Evolutionary conservation across 64 coral and sea anemone genomes (phyloP), one percentile per base, ranked within the genome.

Genomic region (Dendrophyllia cribrosa): DNA sequence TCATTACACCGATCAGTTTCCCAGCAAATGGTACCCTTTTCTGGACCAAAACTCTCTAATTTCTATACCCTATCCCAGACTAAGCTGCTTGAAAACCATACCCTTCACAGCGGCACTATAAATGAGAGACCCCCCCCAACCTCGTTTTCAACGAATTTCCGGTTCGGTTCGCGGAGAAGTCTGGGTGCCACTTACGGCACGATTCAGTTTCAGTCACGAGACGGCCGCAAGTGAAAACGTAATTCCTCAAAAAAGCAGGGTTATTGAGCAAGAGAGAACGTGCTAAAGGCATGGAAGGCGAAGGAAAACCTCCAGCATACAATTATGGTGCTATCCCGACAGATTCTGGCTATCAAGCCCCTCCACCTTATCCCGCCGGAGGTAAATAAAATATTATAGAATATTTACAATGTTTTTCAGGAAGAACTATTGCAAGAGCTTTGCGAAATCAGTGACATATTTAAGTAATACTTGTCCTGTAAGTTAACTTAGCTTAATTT

Each of bases 241-340:
- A 21, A 21, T 49, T 34, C 3, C 14, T 3, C 6, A 22, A 22
- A 86, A 64, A 86, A 50, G 17, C 14, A 84, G 22, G n/a, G 4
- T 3, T 64, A 56, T 70, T 43, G 50, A 70, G 82, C 61, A 68
- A 69, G 50, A 55, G 9, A 74, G 5, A 17, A 59, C 21, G 11
- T 23, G n/a, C 56, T 1, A 14, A 11, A 72, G 5, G 15, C 16
- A 95, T 95, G 93, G 93, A 62, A 14, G 79, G 84, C 14, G n/a
- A 73, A 45, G 50, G 62, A 12, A 85, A 89, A 59, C 93, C 93
- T 86, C 93, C 93, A 21, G 76, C 93, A 15, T 95, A 95, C 17
- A 95, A 95, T 56, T 95, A 95, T 53, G 93, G 93, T 65, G 93
- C 93, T 43, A 94, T 85, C 53, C 71, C 78, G 6, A 89, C 70